Conservation (phyloP, 1,140 invertebrate species). For the Hycleus phaleratus region DNA sequence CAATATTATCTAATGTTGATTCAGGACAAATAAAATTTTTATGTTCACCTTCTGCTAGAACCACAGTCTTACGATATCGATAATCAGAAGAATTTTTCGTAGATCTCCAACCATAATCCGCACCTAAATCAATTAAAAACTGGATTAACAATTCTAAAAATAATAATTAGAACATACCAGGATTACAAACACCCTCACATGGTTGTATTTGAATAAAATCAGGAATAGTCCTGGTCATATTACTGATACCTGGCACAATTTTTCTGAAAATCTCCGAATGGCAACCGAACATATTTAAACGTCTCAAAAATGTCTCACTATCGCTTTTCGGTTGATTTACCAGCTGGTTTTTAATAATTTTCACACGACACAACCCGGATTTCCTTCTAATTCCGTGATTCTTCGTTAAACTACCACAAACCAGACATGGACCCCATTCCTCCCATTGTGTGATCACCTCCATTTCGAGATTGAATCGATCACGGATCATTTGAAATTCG, state of each 20-base stretch:
- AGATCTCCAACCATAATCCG: constrained; percentile 39
- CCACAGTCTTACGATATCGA: constrained; percentile 44
- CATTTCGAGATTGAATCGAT: constrained; percentile 31
- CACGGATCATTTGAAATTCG: constrained; percentile 31
- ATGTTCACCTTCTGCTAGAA: constrained; percentile 45
- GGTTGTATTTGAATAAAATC: constrained; percentile 43
- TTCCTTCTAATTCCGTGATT: constrained; percentile 31
- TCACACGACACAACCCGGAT: constrained; percentile 30
- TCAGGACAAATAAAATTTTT: constrained; percentile 47
- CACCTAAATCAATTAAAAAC: constrained; percentile 30
- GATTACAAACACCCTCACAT: constrained; percentile 41
- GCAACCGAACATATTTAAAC: constrained; percentile 22
- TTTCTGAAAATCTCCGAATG: constrained; percentile 41
- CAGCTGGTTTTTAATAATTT: not conserved
- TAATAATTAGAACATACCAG: constrained; percentile 16
- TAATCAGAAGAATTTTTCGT: constrained; percentile 38
- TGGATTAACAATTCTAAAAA: not conserved
- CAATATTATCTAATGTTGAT: constrained; percentile 39
- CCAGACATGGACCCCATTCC: constrained; percentile 34
- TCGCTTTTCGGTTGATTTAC: not conserved
- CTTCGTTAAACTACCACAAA: constrained; percentile 33
- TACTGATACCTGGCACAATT: constrained; percentile 43
- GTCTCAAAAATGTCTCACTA: not conserved
- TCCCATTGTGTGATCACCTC: constrained; percentile 38
- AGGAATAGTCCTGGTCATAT: constrained; percentile 42